Evolutionary conservation across 2,888 invertebrate species (phyloP), one percentile per base, ranked within the genome.

Genomic region (Syrista parreyssii): DNA sequence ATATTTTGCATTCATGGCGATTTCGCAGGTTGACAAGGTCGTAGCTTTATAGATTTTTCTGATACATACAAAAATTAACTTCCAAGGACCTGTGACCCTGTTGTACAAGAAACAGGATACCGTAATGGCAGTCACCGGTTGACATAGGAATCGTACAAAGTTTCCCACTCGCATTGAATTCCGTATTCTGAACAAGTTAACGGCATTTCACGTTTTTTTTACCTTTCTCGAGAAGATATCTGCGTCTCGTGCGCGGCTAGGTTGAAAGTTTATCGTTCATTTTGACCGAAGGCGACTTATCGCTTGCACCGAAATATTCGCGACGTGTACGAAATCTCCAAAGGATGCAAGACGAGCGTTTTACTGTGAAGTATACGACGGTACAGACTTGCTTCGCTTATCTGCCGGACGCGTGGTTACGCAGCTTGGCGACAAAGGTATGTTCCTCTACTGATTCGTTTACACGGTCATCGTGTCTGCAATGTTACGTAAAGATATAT

Each of bases 341-440:
- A 68, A 84, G 78, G 82, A 93, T 93, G 93, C 91, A 92, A 80
- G 91, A 92, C 80, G 90, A 92, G 87, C 88, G 89, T 74, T 92
- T 93, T 77, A 86, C 84, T 23, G 90, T 93, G 31, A 91, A 92
- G 80, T 93, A 91, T 82, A 84, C 92, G 81, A 84, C 91, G 79
- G 90, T 89, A 40, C 93, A 92, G 84, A 92, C 92, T 82, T 92
- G 92, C 85, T 93, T 93, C 83, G 88, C 92, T 73, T 91, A 92
- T 87, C 84, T 93, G 74, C 91, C 92, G 68, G 85, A 90, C 75
- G 81, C 80, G 12, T 87, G 88, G 86, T 76, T 85, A 31, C 86
- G 85, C 75, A 88, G 85, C 83, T 80, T 89, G 76, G 83, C 86
- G 68, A 82, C 85, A 76, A 84, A 88, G 85, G 89, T 88, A 82